Evolutionary conservation across 2,888 invertebrate species (phyloP), one percentile per base, ranked within the genome.

Genomic region (Parnassius apollo): DNA sequence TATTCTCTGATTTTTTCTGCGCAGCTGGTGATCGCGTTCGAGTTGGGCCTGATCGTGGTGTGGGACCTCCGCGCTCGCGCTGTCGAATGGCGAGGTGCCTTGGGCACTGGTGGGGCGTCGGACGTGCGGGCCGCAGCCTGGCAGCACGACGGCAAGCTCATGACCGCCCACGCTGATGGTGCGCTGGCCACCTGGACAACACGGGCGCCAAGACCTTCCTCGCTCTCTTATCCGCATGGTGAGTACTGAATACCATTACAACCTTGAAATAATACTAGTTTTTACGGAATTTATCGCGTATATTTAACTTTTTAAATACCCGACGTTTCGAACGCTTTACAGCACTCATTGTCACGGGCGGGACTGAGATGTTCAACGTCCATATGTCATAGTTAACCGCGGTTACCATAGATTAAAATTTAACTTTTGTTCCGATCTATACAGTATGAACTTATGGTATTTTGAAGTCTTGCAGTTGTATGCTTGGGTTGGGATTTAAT

Each of bases 111-210:
- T 94, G 92, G 98, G 72, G 94, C 96, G 78, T 97, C 98, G 61
- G 94, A 98, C 76, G 92, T 98, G 73, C 94, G 96, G 78, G 98
- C 98, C 61, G 94, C 98, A 76, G 94, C 97, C 68, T 99, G 99
- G 99, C 98, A 99, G 86, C 96, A 97, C 91, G 99, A 99, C 90
- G 99, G 99, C 71, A 98, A 98, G 91, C 97, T 99, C 84, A 97
- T 99, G 95, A 96, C 96, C 73, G 97, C 98, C 76, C 99, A 99
- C 89, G 94, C 95, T 51, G 99, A 99, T 91, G 99, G 99, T 67
- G 98, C 98, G 65, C 94, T 99, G 66, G 96, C 97, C 75, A 97
- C 98, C 61, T 99, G 99, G 99, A 96, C 94, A 78, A 92, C 96
- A 66, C 94, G 96, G 79, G 94, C 95, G 73, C 93, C 94, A 61